Conservation (phyloP, 2,888 invertebrate species). For the Gastrophysa polygoni region DNA sequence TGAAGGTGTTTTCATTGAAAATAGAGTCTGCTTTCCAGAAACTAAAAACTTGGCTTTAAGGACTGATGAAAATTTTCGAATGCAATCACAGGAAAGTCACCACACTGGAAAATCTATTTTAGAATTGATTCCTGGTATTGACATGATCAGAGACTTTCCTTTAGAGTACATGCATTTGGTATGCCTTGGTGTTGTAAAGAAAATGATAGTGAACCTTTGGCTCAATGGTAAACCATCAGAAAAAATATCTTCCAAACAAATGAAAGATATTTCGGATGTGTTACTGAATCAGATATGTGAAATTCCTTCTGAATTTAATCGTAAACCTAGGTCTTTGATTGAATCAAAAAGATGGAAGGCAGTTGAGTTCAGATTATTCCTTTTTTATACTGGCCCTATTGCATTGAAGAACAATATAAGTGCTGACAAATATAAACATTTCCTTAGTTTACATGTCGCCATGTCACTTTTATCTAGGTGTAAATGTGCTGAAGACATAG, state of each 20-base stretch:
- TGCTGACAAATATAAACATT: not conserved
- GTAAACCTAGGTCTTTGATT: conserved; percentile 6
- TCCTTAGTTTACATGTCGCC: not conserved
- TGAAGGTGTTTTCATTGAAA: conserved; percentile 19
- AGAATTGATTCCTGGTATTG: conserved; percentile 2
- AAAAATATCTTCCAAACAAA: conserved; percentile 2
- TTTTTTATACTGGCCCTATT: not conserved
- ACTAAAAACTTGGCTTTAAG: not conserved
- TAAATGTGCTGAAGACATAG: not conserved
- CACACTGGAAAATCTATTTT: conserved; percentile 8
- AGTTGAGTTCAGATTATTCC: not conserved
- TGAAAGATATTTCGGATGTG: not conserved
- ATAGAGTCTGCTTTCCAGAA: conserved; percentile 25
- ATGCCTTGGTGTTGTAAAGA: conserved; percentile 7
- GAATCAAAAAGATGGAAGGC: not conserved
- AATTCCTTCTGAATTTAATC: conserved; percentile 8
- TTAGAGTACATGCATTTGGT: conserved; percentile 8
- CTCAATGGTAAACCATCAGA: conserved; percentile 7
- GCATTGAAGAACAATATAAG: not conserved
- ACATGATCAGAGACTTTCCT: conserved; percentile 7
- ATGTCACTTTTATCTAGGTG: conserved; percentile 6
- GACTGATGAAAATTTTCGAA: conserved; percentile 2
- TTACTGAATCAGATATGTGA: conserved; percentile 1
- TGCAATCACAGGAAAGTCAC: conserved; percentile 7
- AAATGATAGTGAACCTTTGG: conserved; percentile 5